These are phyloP conservation scores for Sturnira hondurensis DNA, from an alignment of 2,113 vertebrate species.

Conservation along the genomic window DNA sequence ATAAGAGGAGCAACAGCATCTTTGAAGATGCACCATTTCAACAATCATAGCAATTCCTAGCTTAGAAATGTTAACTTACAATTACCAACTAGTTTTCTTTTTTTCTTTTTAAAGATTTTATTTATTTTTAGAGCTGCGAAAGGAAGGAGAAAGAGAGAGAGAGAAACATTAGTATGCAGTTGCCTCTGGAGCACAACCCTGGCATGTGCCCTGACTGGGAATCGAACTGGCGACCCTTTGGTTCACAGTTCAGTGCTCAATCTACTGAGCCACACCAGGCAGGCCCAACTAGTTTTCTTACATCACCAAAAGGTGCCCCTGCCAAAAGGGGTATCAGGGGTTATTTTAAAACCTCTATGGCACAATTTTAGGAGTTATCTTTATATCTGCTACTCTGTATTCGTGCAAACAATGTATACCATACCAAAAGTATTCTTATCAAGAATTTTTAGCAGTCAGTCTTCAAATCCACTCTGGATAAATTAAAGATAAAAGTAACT, in stretches of 20 bases:
- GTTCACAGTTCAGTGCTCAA: too few relatives aligned
- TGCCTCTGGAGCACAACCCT: too few relatives aligned
- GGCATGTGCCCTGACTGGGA: too few relatives aligned
- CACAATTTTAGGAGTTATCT: conserved; percentile 8
- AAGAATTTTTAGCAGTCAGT: not conserved
- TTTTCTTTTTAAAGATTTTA: not conserved
- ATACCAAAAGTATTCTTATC: not conserved
- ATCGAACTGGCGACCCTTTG: too few relatives aligned
- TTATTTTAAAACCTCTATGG: not conserved
- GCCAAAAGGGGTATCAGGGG: not conserved
- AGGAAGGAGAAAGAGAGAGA: too few relatives aligned
- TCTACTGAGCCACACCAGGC: too few relatives aligned
- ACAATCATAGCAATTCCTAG: not conserved
- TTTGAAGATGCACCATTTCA: not conserved
- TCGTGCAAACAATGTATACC: not conserved
- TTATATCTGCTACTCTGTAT: not conserved
- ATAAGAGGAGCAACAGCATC: not conserved
- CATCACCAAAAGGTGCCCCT: not conserved
- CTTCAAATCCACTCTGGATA: not conserved
- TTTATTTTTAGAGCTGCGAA: too few relatives aligned
- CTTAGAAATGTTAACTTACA: conserved; percentile 4
- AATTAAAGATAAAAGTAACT: not conserved
- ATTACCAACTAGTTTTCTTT: not conserved
- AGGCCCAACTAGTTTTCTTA: not conserved
- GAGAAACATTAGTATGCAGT: too few relatives aligned